Conservation (phyloP, 2,888 invertebrate genomes). For the Hylaea fasciaria region DNA sequence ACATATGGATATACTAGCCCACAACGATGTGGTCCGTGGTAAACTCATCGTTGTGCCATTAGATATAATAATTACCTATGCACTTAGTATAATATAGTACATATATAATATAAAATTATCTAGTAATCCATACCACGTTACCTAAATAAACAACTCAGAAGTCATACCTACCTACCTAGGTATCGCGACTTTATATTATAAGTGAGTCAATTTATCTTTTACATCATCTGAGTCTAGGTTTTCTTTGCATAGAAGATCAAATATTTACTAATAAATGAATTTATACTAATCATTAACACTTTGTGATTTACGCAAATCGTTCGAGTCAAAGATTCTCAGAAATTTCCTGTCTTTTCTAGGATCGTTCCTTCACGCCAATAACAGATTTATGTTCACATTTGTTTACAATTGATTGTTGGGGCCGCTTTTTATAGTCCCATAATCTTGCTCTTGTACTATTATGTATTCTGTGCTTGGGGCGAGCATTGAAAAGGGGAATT, state of each 20-base stretch:
- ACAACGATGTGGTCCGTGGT: too few relatives aligned
- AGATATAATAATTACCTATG: too few relatives aligned
- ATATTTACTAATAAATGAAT: conserved; percentile 34
- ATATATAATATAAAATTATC: too few relatives aligned
- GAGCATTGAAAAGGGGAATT: conserved; percentile 18
- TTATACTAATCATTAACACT: conserved; percentile 41
- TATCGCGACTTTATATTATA: too few relatives aligned
- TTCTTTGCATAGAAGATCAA: conserved; percentile 1
- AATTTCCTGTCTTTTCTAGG: conserved; percentile 44
- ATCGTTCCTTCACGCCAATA: conserved; percentile 15
- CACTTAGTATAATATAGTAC: too few relatives aligned
- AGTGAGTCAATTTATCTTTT: neutral
- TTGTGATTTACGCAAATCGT: conserved; percentile 45
- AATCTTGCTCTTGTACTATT: too few relatives aligned
- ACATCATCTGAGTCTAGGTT: neutral
- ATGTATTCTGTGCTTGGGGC: too few relatives aligned
- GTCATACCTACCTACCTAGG: neutral
- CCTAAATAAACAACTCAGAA: too few relatives aligned
- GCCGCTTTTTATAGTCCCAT: conserved; percentile 20
- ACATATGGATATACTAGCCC: too few relatives aligned
- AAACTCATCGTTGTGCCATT: too few relatives aligned
- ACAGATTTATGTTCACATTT: conserved; percentile 18
- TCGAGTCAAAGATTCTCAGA: conserved; percentile 37
- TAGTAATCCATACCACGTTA: too few relatives aligned
- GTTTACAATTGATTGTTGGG: conserved; percentile 15